Evolutionary conservation across 2,113 vertebrate genomes (phyloP).

Genomic region (Neotoma lepida): DNA sequence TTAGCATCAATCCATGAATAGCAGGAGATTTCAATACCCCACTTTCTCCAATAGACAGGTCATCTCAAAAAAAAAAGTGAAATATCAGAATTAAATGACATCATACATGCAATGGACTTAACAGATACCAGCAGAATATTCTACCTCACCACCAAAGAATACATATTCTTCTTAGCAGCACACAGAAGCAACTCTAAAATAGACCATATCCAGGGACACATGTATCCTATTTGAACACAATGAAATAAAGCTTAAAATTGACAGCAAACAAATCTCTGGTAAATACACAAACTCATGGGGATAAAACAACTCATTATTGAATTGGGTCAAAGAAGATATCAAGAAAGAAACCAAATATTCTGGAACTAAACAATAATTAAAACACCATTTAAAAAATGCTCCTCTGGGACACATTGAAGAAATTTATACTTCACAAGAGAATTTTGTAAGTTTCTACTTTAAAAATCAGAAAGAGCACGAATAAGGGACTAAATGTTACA

Average conservation of each 20-base stretch:
- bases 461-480: not conserved
- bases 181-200: not conserved
- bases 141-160: not conserved
- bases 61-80: not conserved
- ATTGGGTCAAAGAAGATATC: not conserved
- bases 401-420: not conserved
- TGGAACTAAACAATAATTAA: not conserved
- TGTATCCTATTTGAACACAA: not conserved
- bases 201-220: not conserved
- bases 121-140: not conserved
- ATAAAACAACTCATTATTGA: not conserved
- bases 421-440: not conserved
- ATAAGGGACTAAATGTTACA: not conserved
- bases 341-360: not conserved
- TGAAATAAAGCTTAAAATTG: not conserved
- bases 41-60: not conserved
- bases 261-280: not conserved
- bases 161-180: not conserved
- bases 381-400: not conserved
- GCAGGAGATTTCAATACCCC: not conserved
- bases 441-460: not conserved
- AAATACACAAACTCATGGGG: not conserved
- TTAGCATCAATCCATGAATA: not conserved
- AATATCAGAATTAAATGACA: not conserved
- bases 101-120: not conserved